phyloP scores from a whole-genome alignment of 2,888 invertebrate genomes.

The Drosophila acutilabella region DNA sequence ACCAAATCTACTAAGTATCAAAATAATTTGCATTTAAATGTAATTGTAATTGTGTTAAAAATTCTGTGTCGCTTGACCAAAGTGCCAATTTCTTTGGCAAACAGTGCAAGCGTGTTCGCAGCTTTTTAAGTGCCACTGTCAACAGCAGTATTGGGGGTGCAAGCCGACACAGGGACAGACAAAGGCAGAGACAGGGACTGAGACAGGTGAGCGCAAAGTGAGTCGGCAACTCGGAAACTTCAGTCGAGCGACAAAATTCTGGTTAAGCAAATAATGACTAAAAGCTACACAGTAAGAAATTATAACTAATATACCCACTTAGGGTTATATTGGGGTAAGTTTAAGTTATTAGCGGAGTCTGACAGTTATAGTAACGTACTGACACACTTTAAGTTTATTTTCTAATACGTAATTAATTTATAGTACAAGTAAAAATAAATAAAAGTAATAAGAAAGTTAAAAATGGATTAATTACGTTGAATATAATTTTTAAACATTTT shows the following conservation, averaged over 20 bases:
- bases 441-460: too few relatives aligned
- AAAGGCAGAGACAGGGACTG: not conserved
- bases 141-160: slow-evolving; percentile 48
- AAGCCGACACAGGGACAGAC: not conserved
- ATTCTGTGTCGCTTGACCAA: slow-evolving; percentile 5
- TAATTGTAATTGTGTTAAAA: slow-evolving; percentile 15
- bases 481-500: too few relatives aligned
- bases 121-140: slow-evolving; percentile 59
- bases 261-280: slow-evolving; percentile 10
- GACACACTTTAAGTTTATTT: too few relatives aligned
- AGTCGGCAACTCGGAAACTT: slow-evolving; percentile 10
- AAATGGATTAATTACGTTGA: too few relatives aligned
- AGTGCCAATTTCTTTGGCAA: slow-evolving; percentile 63
- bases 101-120: slow-evolving; percentile 64
- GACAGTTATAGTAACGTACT: too few relatives aligned
- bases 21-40: not conserved
- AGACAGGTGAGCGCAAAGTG: slow-evolving; percentile 18
- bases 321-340: too few relatives aligned
- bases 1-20: slow-evolving; percentile 5
- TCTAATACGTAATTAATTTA: too few relatives aligned
- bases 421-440: too few relatives aligned
- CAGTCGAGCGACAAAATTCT: slow-evolving; percentile 33
- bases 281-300: not conserved
- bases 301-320: not conserved
- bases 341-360: too few relatives aligned